Conservation (phyloP, 2,113 vertebrate species). For the Ailuropoda melanoleuca region DNA sequence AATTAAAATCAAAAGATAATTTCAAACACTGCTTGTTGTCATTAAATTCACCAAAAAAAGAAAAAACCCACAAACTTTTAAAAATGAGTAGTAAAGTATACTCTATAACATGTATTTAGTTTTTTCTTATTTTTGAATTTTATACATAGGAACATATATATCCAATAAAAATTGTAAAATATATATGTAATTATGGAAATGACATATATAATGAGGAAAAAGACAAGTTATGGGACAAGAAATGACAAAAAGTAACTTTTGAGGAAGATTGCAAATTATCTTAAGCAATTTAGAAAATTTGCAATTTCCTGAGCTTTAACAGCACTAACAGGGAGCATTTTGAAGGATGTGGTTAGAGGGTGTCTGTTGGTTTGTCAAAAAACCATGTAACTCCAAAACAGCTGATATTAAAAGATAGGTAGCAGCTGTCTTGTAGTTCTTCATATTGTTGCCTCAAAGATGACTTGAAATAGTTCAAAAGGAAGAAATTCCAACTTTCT, state of each 20-base stretch:
- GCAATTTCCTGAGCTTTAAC: not conserved
- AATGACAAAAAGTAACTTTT: slow-evolving; percentile 3
- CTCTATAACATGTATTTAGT: not conserved
- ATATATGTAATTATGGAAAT: not conserved
- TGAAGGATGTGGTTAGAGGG: not conserved
- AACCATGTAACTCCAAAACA: not conserved
- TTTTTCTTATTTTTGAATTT: not conserved
- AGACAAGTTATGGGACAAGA: not conserved
- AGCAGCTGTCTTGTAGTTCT: not conserved
- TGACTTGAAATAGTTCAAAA: not conserved
- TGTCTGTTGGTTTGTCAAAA: not conserved
- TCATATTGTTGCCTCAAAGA: not conserved
- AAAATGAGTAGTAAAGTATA: not conserved
- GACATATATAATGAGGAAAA: not conserved
- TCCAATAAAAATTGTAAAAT: not conserved
- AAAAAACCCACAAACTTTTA: not conserved
- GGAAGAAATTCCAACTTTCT: not conserved
- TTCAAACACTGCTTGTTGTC: not conserved
- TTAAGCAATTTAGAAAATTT: not conserved
- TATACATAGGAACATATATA: not conserved
- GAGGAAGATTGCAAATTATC: not conserved
- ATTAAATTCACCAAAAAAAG: not conserved
- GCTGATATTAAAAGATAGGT: not conserved
- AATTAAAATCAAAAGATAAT: slow-evolving; percentile 10
- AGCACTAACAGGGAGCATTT: not conserved